Base-by-base conservation (phyloP, 2,797 vertebrate genomes). In the Oceanodroma leucorhoa region DNA sequence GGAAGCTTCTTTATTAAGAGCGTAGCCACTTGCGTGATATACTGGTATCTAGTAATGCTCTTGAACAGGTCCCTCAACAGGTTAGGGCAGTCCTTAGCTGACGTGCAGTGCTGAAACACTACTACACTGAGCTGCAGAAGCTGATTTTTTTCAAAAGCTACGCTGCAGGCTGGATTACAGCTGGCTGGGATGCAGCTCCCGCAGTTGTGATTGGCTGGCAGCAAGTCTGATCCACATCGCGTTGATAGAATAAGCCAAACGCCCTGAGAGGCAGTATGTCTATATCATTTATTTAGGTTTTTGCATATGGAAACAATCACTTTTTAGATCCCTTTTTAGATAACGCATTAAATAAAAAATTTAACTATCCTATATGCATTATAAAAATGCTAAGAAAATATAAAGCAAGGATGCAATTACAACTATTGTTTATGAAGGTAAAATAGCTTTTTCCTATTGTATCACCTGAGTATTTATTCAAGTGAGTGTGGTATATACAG, bases 1-100 rank as follows among this genome's bases (percentile, higher is more conserved):
- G 73, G 88, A 94, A 82, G 60, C 45, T 79, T 89, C 67, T 89
- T 20, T 46, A 76, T 90, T 81, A 93, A 93, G 90, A 95, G n/a
- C 64, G 64, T 16, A 95, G 75, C 36, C 83, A 78, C 95, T 92
- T 96, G 80, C 27, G 60, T 76, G 64, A 41, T 60, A 5, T 5
- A 45, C 16, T 57, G 34, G 18, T 30, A 11, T 69, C 77, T 79
- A 38, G 78, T 54, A 77, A 80, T 80, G 91, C 76, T 89, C 69
- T 83, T 71, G 75, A 81, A 60, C 46, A 43, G 57, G 77, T 95
- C 80, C 83, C 46, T 77, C 76, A 40, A 26, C 14, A 50, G 81
- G 20, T 83, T 22, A 94, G 84, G 58, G 64, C 48, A 51, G 32
- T 43, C 48, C 82, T 66, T 83, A 82, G 61, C 72, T 48, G 60